These are phyloP conservation scores for Mixornis gularis DNA, from an alignment of 2,113 vertebrate genomes.

Conservation along the genomic window DNA sequence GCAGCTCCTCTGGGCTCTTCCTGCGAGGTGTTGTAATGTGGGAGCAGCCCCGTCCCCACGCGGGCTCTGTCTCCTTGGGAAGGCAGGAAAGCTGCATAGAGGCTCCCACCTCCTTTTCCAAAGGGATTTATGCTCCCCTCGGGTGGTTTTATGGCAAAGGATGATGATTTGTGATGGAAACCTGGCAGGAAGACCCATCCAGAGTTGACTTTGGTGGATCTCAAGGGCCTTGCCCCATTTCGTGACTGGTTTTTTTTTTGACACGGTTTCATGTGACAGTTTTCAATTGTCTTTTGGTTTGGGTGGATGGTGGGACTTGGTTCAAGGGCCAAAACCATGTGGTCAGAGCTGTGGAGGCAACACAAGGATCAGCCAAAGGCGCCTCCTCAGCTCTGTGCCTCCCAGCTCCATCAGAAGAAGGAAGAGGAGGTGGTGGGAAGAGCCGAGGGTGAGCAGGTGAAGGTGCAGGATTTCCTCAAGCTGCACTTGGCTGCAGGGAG, in stretches of 20 bases:
- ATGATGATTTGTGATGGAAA: neutral
- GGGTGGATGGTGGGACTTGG: neutral
- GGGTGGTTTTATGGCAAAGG: neutral
- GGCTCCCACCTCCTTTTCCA: neutral
- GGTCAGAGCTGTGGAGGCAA: neutral
- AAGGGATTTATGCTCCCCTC: neutral
- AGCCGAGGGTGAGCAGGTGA: neutral
- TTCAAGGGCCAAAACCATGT: neutral
- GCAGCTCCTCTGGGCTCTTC: neutral
- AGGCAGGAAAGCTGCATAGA: neutral
- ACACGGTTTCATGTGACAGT: fast-evolving
- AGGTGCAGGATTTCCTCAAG: neutral
- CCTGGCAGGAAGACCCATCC: neutral
- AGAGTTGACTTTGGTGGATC: neutral
- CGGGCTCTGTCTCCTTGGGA: neutral
- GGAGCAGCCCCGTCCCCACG: neutral
- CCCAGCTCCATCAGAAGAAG: fast-evolving
- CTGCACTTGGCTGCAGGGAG: neutral
- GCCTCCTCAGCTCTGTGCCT: neutral
- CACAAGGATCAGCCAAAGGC: neutral
- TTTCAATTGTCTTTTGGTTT: fast-evolving
- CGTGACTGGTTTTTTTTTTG: neutral
- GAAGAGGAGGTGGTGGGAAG: neutral
- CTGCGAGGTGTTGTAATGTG: neutral
- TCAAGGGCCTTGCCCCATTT: fast-evolving